A percentile compares a stretch with the other conserved stretches of the same genome.
phyloP scores from a whole-genome alignment of 2,888 invertebrate species.

The Bhutanitis thaidina region DNA sequence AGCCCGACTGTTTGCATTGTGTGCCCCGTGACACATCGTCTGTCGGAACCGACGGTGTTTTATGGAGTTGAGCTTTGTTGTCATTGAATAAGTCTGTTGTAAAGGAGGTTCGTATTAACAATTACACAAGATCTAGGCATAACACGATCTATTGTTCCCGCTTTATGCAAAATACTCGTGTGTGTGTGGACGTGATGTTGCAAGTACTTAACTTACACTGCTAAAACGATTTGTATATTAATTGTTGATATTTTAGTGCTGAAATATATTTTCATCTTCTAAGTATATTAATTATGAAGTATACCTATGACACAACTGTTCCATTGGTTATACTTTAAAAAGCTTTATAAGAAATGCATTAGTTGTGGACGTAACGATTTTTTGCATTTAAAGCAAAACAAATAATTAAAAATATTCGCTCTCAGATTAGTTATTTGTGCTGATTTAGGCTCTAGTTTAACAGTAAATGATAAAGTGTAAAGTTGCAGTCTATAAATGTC shows the following conservation, averaged over 20 bases:
- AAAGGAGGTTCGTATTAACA: slow-evolving; percentile 50
- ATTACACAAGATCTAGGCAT: slow-evolving; percentile 54
- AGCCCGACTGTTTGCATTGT: slow-evolving; percentile 76
- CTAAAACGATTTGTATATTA: slow-evolving; percentile 20
- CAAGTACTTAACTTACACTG: slow-evolving; percentile 31
- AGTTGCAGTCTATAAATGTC: no score
- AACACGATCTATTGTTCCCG: slow-evolving; percentile 37
- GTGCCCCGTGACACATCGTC: slow-evolving; percentile 72
- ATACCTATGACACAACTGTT: background rate
- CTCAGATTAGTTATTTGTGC: no score
- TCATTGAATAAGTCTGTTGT: slow-evolving; percentile 47
- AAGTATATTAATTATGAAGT: background rate
- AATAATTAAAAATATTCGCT: no score
- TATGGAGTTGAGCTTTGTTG: slow-evolving; percentile 56
- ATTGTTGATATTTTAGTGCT: slow-evolving; percentile 4
- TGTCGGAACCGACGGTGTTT: slow-evolving; percentile 49
- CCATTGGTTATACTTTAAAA: background rate
- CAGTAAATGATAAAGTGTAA: no score
- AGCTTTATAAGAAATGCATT: no score
- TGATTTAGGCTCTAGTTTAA: no score
- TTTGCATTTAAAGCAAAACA: no score
- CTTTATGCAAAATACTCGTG: slow-evolving; percentile 34
- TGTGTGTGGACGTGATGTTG: slow-evolving; percentile 35
- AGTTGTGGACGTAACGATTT: no score
- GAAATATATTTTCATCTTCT: background rate